Base-by-base conservation (phyloP, 2,888 invertebrate species). In the Andrena trimmerana region DNA sequence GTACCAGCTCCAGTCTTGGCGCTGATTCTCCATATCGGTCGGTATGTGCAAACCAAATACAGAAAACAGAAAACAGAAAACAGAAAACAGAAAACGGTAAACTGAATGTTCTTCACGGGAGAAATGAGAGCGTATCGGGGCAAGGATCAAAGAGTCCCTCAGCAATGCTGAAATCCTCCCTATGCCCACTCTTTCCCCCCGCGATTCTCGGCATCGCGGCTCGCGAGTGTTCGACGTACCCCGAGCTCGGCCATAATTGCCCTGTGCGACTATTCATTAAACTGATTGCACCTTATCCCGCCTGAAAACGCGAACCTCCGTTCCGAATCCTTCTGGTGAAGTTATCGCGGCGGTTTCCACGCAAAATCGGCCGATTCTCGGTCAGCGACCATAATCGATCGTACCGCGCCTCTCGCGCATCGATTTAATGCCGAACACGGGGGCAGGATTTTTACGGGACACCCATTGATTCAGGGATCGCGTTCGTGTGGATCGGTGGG, bases 201-300 rank as follows among this genome's bases (percentile, higher is more conserved):
- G 29, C 31, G 57, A 33, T 48, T 48, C 54, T 57, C 63, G 5
- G 31, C 67, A 24, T 4, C 16, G 24, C 13, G 54, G 54, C 16
- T 4, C 16, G 24, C 20, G 54, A 63, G 27, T 54, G 42, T 67
- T 48, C 59, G 33, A 16, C 6, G 59, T 29, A 48, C 70, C 65
- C 50, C 73, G 83, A 80, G 85, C 83, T 86, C 90, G 90, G 90
- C 91, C 91, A 88, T 91, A 92, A 93, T 93, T 93, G 92, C 90
- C 89, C 78, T 82, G 87, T 90, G 90, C 90, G 91, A 93, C 92
- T 93, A 93, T 93, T 93, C 93, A 93, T 93, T 92, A 93, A 92
- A 90, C 91, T 91, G 93, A 93, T 93, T 93, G 92, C 92, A 93
- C 92, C 92, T 91, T 91, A 88, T 90, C 78, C 77, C 36, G 59